phyloP scores from a whole-genome alignment of 2,888 invertebrate species.

The Disparrhopalites patrizii region DNA sequence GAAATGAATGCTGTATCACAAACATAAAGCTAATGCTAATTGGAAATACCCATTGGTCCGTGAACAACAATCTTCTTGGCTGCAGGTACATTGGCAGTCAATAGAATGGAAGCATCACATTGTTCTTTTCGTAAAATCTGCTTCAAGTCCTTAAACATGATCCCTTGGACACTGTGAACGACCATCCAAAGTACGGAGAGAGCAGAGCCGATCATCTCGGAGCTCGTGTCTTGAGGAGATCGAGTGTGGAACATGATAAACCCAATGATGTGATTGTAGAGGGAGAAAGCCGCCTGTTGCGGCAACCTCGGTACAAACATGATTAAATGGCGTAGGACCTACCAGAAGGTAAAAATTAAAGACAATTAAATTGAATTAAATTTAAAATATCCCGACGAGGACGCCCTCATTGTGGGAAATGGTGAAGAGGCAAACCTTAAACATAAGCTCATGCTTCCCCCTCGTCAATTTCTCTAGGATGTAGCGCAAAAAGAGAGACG shows the following conservation, averaged over 20 bases:
- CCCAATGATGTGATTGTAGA: conserved; percentile 98
- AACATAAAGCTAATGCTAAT: background rate
- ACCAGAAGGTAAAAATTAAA: conserved; percentile 13
- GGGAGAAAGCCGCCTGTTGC: conserved; percentile 93
- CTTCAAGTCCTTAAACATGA: conserved; percentile 99
- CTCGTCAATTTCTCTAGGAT: conserved; percentile 91
- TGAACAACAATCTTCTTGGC: conserved; percentile 98
- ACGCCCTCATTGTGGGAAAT: too few relatives aligned
- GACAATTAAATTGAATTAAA: too few relatives aligned
- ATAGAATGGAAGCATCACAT: conserved; percentile 93
- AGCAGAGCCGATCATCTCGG: conserved; percentile 89
- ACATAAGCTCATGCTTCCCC: conserved; percentile 90
- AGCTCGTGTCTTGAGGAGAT: conserved; percentile 91
- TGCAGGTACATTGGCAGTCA: conserved; percentile 98
- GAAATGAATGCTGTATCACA: background rate
- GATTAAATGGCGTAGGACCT: conserved; percentile 79
- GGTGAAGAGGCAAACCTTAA: too few relatives aligned
- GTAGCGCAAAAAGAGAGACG: conserved; percentile 89
- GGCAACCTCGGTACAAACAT: conserved; percentile 89
- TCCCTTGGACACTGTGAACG: conserved; percentile 96
- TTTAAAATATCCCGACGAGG: too few relatives aligned
- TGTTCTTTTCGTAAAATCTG: conserved; percentile 98
- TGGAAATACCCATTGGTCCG: conserved; percentile 66
- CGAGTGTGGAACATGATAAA: conserved; percentile 99
- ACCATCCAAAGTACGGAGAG: conserved; percentile 97